phyloP scores from a whole-genome alignment of 2,113 vertebrate genomes.

The Sturnira hondurensis region DNA sequence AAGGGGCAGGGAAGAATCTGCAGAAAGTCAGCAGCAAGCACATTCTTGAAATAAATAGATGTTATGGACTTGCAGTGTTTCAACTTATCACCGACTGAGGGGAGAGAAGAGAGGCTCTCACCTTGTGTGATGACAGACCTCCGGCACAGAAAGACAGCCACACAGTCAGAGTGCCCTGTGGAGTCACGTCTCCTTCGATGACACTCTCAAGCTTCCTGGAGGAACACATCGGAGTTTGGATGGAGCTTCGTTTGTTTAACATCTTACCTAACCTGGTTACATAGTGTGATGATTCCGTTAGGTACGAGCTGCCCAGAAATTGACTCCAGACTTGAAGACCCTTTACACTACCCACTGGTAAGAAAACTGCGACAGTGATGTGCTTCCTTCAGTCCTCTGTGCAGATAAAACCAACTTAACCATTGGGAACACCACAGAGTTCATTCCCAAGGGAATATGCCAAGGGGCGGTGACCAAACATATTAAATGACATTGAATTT shows the following conservation, averaged over 20 bases:
- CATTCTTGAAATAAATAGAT: no score
- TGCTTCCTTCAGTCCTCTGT: fast-evolving
- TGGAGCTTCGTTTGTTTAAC: background rate
- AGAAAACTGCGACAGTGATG: fast-evolving
- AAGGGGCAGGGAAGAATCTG: background rate
- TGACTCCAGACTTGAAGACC: background rate
- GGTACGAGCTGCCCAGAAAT: background rate
- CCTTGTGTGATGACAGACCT: fast-evolving
- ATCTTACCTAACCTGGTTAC: background rate
- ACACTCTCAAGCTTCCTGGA: background rate
- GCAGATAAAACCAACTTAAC: background rate
- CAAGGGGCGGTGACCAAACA: background rate
- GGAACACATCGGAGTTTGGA: background rate
- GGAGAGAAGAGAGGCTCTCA: fast-evolving
- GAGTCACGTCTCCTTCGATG: background rate
- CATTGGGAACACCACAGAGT: fast-evolving
- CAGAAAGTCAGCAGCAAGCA: background rate
- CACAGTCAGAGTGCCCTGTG: background rate
- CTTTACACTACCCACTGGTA: background rate
- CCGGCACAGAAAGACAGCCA: fast-evolving
- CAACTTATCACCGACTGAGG: fast-evolving
- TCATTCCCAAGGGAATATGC: background rate
- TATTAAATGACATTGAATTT: no score
- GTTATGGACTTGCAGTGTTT: fast-evolving
- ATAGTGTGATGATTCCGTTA: fast-evolving